These are phyloP conservation scores for Periophthalmodon schlosseri DNA, from an alignment of 2,113 vertebrate genomes.

Conservation along the genomic window DNA sequence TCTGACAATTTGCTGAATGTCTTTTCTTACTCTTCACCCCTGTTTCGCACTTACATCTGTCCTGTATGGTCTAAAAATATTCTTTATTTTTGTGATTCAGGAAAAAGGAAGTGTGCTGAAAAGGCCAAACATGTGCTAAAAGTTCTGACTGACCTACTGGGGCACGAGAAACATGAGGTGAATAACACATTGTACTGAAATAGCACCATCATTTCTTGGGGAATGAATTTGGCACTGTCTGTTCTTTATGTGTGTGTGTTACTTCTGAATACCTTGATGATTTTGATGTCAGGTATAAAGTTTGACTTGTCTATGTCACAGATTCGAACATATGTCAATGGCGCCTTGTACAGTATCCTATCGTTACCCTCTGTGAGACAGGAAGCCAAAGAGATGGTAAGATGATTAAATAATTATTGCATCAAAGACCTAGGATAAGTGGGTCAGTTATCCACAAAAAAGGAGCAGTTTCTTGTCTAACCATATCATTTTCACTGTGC, in stretches of 20 bases:
- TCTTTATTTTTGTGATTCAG: constrained; percentile 65
- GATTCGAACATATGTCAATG: constrained; percentile 93
- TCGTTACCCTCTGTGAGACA: constrained; percentile 85
- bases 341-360: constrained; percentile 92
- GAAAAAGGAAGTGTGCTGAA: constrained; percentile 88
- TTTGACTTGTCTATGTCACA: constrained; percentile 48
- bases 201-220: not conserved
- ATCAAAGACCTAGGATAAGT: not conserved
- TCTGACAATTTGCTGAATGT: too few relatives aligned
- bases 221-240: too few relatives aligned
- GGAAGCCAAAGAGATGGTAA: constrained; percentile 94
- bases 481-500: not conserved
- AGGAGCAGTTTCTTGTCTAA: not conserved
- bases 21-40: too few relatives aligned
- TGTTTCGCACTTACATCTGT: not conserved
- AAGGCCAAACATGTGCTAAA: constrained; percentile 84
- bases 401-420: constrained; percentile 42
- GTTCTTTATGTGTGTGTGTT: not conserved
- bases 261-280: not conserved
- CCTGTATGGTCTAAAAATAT: not conserved
- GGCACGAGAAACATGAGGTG: constrained; percentile 95
- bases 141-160: constrained; percentile 91
- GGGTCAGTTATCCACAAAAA: not conserved
- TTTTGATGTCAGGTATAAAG: not conserved
- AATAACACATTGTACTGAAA: constrained; percentile 16